Conservation (phyloP, 2,888 invertebrate species). For the Theretra japonica region DNA sequence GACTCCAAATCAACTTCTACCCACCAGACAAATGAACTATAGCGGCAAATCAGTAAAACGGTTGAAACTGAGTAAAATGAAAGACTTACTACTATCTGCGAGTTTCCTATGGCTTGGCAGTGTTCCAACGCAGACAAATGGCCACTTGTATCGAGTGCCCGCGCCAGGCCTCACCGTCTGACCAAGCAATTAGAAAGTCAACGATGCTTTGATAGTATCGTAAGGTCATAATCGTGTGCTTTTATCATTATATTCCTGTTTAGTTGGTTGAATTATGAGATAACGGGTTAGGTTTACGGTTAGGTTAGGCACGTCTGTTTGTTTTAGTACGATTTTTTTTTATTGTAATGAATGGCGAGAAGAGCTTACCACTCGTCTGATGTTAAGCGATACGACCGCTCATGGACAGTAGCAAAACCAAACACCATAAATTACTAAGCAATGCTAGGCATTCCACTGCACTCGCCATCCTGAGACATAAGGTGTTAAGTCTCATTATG, state of each 20-base stretch:
- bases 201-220: not conserved
- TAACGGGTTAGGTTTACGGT: not conserved
- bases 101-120: not conserved
- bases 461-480: no score
- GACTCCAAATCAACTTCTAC: no score
- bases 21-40: no score
- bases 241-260: not conserved
- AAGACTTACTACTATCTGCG: not conserved
- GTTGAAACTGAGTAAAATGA: not conserved
- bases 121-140: constrained; percentile 12
- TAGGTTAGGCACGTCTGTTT: no score
- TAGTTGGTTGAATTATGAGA: not conserved
- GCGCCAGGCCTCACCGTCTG: not conserved
- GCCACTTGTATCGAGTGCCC: not conserved
- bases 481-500: no score
- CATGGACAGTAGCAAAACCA: no score
- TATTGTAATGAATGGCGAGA: no score
- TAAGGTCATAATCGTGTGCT: constrained; percentile 10
- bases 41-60: not conserved
- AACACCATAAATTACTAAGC: no score
- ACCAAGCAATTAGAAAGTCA: constrained; percentile 22
- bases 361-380: no score
- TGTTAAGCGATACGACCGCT: no score
- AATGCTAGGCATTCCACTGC: no score
- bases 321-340: no score